Evolutionary conservation across 2,113 vertebrate species (phyloP), one percentile per base, ranked within the genome.

Genomic region (Datnioides undecimradiatus): DNA sequence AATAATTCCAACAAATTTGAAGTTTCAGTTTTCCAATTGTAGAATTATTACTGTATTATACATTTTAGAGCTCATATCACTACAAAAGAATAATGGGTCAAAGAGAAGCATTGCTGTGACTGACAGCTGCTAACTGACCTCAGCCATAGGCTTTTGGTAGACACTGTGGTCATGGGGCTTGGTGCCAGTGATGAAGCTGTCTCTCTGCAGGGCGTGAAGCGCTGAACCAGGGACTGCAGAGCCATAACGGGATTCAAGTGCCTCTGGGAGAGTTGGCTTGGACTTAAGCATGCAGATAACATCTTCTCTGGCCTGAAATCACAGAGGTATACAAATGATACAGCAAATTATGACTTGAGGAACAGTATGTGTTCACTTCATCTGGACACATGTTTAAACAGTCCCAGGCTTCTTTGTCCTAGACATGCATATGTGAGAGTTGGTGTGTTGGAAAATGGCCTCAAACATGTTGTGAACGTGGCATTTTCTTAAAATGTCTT

Each of bases 251-350:
- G 96, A 96, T 90, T 97, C 96, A 54, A 97, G 90, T 66, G 87
- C 93, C 90, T 96, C 95, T 10, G 97, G 95, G 52, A 93, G 94
- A 23, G 95, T 93, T 90, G 95, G 96, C 80, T 96, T 95, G 34
- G 96, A 97, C 92, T 95, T 97, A 83, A 99, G 85, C 94, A 97
- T 95, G 76, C 95, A 93, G 91, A 99, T 99, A 75, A 99, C 96
- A 90, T 99, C 97, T 85, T 99, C 98, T 76, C 96, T 93, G 67
- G 98, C 98, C 98, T 99, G 92, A 65, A 74, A 77, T 33, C 29
- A 79, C 57, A 82, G 0, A 41, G 31, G 73, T 8, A 25, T 29
- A 73, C 8, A 57, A 14, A 66, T 9, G 6, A 45, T 36, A 66
- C 21, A 36, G 23, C 12, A 45, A 27, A 48, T 36, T 25, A 11